Percentiles rank a stretch among this genome's conserved stretches.
Evolutionary conservation across 1,140 invertebrate species (phyloP).

Genomic region (Condylostylus longicornis): DNA sequence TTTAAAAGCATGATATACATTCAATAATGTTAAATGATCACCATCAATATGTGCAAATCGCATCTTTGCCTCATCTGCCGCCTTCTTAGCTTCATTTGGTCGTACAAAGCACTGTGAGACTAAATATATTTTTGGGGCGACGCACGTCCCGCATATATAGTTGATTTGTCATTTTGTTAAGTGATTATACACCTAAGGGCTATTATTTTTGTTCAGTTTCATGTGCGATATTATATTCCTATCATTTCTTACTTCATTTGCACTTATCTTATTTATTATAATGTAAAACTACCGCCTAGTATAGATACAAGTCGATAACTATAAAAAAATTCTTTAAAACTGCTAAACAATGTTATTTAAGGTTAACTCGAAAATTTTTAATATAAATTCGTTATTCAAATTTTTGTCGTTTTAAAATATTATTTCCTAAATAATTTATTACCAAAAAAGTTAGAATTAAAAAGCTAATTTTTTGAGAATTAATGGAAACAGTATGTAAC

Average conservation of each 20-base stretch:
- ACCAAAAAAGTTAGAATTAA: too few species aligned
- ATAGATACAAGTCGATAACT: too few species aligned
- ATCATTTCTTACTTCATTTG: neutral
- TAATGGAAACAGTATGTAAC: too few species aligned
- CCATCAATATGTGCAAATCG: slow-evolving; percentile 99
- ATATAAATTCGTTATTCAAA: too few species aligned
- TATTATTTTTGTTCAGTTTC: slow-evolving; percentile 10
- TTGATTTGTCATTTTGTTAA: slow-evolving; percentile 20
- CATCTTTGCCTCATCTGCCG: slow-evolving; percentile 98
- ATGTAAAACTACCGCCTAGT: neutral
- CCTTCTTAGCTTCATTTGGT: slow-evolving; percentile 97
- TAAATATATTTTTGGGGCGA: slow-evolving; percentile 37
- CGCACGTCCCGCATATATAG: slow-evolving; percentile 41
- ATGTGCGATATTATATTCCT: slow-evolving; percentile 9
- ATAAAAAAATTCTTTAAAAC: too few species aligned
- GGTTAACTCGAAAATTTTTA: too few species aligned
- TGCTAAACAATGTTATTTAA: too few species aligned
- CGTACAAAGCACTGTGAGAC: slow-evolving; percentile 99
- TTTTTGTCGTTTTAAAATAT: too few species aligned
- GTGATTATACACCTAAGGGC: slow-evolving; percentile 3
- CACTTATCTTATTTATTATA: neutral
- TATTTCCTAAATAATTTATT: too few species aligned
- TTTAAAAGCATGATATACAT: slow-evolving; percentile 99
- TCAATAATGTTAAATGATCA: slow-evolving; percentile 94
- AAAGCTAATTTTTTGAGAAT: too few species aligned